Evolutionary conservation across 2,113 vertebrate genomes (phyloP).

Genomic region (Caretta caretta): DNA sequence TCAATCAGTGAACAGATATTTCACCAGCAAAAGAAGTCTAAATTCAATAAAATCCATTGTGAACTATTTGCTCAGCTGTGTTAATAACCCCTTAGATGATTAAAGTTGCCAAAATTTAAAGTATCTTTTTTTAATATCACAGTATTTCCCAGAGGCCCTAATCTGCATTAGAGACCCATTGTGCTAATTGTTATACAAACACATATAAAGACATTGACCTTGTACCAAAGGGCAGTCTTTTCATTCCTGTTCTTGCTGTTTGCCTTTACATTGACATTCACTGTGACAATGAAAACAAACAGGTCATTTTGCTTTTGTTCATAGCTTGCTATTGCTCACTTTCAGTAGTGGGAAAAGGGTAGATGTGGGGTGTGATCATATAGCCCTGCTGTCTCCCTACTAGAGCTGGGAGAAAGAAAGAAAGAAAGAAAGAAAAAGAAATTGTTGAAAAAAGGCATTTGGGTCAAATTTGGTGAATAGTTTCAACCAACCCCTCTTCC

Average conservation of each 20-base stretch:
- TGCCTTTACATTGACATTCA: background rate
- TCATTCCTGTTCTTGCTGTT: background rate
- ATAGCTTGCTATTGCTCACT: too few species aligned
- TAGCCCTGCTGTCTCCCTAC: too few species aligned
- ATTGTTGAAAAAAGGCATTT: too few species aligned
- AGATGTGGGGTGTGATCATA: background rate
- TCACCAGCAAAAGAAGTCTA: background rate
- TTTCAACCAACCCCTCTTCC: too few species aligned
- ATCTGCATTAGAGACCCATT: background rate
- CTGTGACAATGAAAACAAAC: background rate
- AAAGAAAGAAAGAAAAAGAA: too few species aligned
- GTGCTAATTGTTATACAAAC: background rate
- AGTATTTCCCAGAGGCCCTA: background rate
- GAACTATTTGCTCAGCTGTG: background rate
- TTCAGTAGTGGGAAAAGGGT: accelerated
- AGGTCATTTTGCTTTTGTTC: accelerated
- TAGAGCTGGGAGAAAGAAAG: too few species aligned
- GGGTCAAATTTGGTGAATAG: too few species aligned
- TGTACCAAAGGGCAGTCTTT: background rate
- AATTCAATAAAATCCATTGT: background rate
- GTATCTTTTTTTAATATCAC: background rate
- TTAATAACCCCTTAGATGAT: background rate
- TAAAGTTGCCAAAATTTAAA: background rate
- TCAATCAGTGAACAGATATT: background rate
- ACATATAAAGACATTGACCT: background rate